Percentiles rank a stretch among this genome's conserved stretches.
Conservation (phyloP, 2,113 vertebrate species). For the Nettapus auritus region DNA sequence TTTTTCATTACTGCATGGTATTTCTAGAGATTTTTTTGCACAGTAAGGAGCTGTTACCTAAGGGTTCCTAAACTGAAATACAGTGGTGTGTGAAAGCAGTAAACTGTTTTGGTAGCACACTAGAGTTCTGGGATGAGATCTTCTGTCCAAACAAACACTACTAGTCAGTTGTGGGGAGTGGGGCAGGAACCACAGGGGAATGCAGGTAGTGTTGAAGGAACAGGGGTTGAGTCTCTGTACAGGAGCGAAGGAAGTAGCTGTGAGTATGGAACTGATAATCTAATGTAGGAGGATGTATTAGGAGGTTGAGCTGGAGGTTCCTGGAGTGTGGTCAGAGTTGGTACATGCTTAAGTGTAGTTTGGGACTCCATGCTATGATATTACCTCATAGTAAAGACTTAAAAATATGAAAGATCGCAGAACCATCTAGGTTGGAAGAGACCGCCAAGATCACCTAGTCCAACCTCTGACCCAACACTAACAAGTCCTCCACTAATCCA, state of each 20-base stretch:
- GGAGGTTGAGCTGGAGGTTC: not conserved
- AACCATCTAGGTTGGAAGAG: too few species aligned
- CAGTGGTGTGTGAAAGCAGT: not conserved
- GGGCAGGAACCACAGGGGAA: not conserved
- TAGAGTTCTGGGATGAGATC: not conserved
- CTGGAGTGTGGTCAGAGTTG: not conserved
- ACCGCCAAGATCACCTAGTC: too few species aligned
- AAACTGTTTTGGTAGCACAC: not conserved
- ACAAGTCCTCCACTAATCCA: too few species aligned
- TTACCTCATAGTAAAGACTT: not conserved
- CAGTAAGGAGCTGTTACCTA: not conserved
- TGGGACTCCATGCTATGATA: not conserved
- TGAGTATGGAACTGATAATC: not conserved
- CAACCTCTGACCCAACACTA: too few species aligned
- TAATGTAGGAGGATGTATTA: not conserved
- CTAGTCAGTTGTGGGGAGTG: not conserved
- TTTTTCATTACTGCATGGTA: conserved; percentile 42
- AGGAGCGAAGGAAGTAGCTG: not conserved
- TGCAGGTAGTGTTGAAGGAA: not conserved
- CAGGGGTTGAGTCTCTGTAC: not conserved
- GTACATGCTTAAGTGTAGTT: not conserved
- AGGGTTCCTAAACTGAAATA: not conserved
- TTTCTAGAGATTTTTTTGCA: not conserved
- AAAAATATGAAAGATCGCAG: not conserved
- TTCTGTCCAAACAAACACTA: not conserved